Evolutionary conservation across 2,797 vertebrate genomes (phyloP).

Genomic region (Pygocentrus nattereri): DNA sequence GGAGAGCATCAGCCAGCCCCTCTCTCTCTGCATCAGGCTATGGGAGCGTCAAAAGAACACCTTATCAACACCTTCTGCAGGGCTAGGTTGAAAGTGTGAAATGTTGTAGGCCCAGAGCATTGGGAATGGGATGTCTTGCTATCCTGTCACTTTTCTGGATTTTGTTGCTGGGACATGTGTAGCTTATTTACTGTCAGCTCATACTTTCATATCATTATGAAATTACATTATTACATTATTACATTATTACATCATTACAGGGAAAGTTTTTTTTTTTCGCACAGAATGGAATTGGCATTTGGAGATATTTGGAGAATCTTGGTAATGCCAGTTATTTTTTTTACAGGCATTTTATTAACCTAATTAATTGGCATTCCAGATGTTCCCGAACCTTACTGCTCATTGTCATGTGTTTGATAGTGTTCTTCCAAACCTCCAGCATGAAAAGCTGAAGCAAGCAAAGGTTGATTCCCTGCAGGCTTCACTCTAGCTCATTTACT

Average conservation of each 20-base stretch:
- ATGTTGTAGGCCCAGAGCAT: conserved; percentile 24
- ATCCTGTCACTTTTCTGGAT: background rate
- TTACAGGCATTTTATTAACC: no score
- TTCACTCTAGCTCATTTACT: conserved; percentile 16
- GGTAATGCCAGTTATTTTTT: background rate
- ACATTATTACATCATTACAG: no score
- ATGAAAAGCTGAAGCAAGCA: conserved; percentile 39
- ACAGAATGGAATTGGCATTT: background rate
- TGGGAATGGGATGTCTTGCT: background rate
- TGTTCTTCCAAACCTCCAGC: conserved; percentile 35
- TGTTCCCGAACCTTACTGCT: conserved; percentile 43
- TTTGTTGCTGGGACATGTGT: background rate
- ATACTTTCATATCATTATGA: no score
- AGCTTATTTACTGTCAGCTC: background rate
- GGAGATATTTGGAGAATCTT: background rate
- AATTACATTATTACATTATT: no score
- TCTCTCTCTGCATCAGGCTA: background rate
- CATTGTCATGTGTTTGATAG: background rate
- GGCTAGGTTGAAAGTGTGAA: conserved; percentile 8
- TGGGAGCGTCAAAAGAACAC: conserved; percentile 13
- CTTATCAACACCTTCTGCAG: conserved; percentile 39
- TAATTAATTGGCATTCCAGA: conserved; percentile 52
- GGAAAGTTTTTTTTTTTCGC: no score
- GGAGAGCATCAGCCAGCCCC: conserved; percentile 23
- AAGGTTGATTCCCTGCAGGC: conserved; percentile 34